Evolutionary conservation across 2,113 vertebrate species (phyloP), one percentile per base, ranked within the genome.

Genomic region (Sinocyclocheilus rhinocerous): DNA sequence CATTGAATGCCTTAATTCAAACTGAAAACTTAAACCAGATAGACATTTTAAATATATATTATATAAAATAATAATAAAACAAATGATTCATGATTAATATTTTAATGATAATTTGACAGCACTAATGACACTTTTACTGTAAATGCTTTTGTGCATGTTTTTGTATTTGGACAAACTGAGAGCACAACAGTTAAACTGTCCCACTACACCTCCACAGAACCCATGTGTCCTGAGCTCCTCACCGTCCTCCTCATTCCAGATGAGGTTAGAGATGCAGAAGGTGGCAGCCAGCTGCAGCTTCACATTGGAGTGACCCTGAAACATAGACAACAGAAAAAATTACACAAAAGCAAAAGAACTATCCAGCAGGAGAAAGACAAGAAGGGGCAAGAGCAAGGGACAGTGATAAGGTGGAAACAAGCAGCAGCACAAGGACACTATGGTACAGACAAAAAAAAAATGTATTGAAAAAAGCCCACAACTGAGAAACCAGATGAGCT

Each of bases 191-290:
- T 72, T 22, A 48, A 48, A 48, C 45, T 48, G 45, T 48, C 45
- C 33, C 13, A 69, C 69, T 6, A 5, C 33, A 1, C 70, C 70
- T 42, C 20, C 65, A 76, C 12, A 48, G 33, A 75, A 61, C 22
- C 84, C 50, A 76, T 6, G 39, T 59, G 73, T 18, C 4, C 4
- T n/a, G 12, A 22, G 18, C 12, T 57, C 8, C 96, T 97, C 95
- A 98, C 98, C 97, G 90, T 99, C 97, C 88, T 99, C 98, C 94
- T 99, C 98, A 86, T 99, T 98, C 98, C 98, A 99, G 93, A 98
- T 96, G 69, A 99, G 97, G 94, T 99, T 99, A 89, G 97, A 98
- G 95, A 99, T 95, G 89, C 97, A 99, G 94, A 98, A 98, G 90
- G 97, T 99, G 89, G 98, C 97, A 42, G 98, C 97, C 85, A 99